phyloP scores from a whole-genome alignment of 2,888 invertebrate genomes.

The Octodonta nipae region DNA sequence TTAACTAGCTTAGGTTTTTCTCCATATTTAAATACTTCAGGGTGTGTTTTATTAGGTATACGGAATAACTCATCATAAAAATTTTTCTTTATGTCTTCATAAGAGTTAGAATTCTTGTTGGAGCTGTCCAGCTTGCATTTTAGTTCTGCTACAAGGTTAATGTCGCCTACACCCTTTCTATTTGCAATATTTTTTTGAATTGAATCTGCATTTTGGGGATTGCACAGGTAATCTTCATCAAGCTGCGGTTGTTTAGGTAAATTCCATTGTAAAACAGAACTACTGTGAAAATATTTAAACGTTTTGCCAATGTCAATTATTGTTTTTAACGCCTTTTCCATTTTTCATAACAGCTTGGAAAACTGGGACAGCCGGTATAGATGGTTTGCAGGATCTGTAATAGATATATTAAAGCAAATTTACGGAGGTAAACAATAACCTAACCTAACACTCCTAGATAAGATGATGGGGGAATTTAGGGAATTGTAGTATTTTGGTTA shows the following conservation, averaged over 20 bases:
- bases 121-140: slow-evolving; percentile 29
- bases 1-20: slow-evolving; percentile 46
- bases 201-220: slow-evolving; percentile 43
- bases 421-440: too few species aligned
- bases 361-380: too few species aligned
- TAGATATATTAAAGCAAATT: too few species aligned
- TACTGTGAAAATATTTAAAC: slow-evolving; percentile 5
- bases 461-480: too few species aligned
- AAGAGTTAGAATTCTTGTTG: slow-evolving; percentile 16
- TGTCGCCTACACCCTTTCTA: slow-evolving; percentile 57
- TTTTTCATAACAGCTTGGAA: too few species aligned
- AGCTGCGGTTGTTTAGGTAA: slow-evolving; percentile 33
- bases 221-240: slow-evolving; percentile 49
- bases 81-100: slow-evolving; percentile 24
- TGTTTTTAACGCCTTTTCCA: slow-evolving; percentile 1
- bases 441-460: too few species aligned
- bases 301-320: slow-evolving; percentile 2
- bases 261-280: slow-evolving; percentile 9
- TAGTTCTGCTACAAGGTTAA: slow-evolving; percentile 43
- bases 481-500: too few species aligned
- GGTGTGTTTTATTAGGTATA: slow-evolving; percentile 68
- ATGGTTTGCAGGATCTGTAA: too few species aligned
- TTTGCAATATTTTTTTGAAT: slow-evolving; percentile 50
- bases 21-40: slow-evolving; percentile 43
- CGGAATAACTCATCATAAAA: slow-evolving; percentile 46